Base-by-base conservation (phyloP, 2,797 vertebrate species). In the Cacajao melanocephalus region DNA sequence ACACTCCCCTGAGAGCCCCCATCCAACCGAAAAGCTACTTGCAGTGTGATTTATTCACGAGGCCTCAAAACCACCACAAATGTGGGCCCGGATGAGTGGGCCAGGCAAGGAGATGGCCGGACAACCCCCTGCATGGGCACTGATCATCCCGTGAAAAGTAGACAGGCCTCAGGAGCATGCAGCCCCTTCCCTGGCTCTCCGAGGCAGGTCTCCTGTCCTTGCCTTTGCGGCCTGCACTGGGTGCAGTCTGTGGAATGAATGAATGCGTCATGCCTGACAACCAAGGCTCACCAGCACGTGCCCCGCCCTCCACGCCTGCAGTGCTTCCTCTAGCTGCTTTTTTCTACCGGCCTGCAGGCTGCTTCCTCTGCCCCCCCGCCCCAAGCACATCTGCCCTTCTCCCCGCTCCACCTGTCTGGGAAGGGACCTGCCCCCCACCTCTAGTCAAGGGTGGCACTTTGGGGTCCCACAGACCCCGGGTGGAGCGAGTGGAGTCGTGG, bases 131-230 rank as follows among this genome's bases (percentile, higher is more conserved):
- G 4, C 2, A 1, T 0, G 24, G 76, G 36, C 52, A 41, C 26
- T 2, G 50, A 12, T n/a, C 12, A 4, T 7, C 48, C 20, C 20
- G 4, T 30, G 33, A 64, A 64, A 64, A 30, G 58, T 7, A 30
- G 28, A 30, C 17, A 6, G 28, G 15, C 22, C 55, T 46, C 12
- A 0, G 2, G 24, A 0, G 44, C 44, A 2, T 5, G 0, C 0
- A 2, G 28, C 30, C 8, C 67, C 50, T 57, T 70, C 7, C 87
- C 13, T 12, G 28, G 46, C 12, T 14, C 64, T 13, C n/a, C 1
- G 0, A 19, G 44, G n/a, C 41, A 1, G 2, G 80, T 15, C 22
- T 30, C 44, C 30, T 7, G 8, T 44, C 72, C 58, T 4, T 1
- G 0, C 20, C 33, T 30, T 39, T 2, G 14, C 10, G 3, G 44